phyloP scores from a whole-genome alignment of 37 sponge, comb jelly and placozoan species.

The Beroe forskalii region DNA sequence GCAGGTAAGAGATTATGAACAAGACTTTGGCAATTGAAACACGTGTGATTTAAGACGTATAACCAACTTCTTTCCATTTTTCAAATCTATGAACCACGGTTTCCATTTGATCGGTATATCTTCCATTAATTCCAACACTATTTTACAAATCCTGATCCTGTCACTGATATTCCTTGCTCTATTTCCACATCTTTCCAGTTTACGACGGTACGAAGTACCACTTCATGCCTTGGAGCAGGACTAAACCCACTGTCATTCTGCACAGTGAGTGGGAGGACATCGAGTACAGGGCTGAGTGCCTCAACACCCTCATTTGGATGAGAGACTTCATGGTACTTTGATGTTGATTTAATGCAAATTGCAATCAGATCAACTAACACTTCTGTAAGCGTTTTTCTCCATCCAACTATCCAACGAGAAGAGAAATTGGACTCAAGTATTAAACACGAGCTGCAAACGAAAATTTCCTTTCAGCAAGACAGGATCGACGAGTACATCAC shows the following conservation, averaged over 20 bases:
- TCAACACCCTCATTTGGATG: slow-evolving; percentile 55
- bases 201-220: slow-evolving; percentile 55
- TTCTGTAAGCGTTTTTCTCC: too few relatives aligned
- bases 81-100: not conserved
- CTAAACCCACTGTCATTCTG: slow-evolving; percentile 34
- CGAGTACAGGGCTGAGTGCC: not conserved
- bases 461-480: not conserved
- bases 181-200: not conserved
- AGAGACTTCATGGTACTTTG: slow-evolving; percentile 29
- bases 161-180: too few relatives aligned
- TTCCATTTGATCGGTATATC: too few relatives aligned
- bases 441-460: too few relatives aligned
- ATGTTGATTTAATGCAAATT: too few relatives aligned
- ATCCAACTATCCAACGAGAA: too few relatives aligned
- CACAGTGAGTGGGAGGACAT: slow-evolving; percentile 62
- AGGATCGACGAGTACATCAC: not conserved
- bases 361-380: not conserved
- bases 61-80: not conserved
- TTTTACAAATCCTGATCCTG: too few relatives aligned
- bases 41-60: not conserved
- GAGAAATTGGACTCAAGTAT: too few relatives aligned
- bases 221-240: slow-evolving; percentile 63
- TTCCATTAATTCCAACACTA: too few relatives aligned
- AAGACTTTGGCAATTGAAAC: too few relatives aligned
- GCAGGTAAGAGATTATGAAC: too few relatives aligned